Conservation (phyloP, 2,113 vertebrate genomes). For the Phalacrocorax aristotelis region DNA sequence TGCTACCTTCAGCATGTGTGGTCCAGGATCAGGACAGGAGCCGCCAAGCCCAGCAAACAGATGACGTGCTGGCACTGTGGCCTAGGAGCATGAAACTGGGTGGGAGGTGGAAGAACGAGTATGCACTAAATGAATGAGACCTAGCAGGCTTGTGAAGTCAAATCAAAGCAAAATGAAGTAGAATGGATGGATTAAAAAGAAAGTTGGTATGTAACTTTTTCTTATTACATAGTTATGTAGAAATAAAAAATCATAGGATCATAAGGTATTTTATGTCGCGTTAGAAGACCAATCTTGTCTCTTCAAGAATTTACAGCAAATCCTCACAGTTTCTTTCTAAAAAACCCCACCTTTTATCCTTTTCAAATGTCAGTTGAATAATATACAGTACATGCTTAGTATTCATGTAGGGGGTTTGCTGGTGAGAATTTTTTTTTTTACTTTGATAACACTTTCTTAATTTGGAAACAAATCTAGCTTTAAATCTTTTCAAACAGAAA, state of each 20-base stretch:
- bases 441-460: background rate
- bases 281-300: background rate
- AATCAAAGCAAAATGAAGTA: background rate
- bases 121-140: background rate
- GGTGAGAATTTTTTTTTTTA: background rate
- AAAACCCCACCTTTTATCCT: background rate
- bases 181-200: background rate
- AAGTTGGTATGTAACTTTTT: background rate
- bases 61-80: accelerated
- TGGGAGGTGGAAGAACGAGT: background rate
- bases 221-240: background rate
- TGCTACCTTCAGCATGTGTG: background rate
- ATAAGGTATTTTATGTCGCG: background rate
- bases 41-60: background rate
- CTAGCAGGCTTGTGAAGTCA: background rate
- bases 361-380: background rate
- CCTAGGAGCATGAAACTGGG: background rate
- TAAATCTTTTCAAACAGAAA: slow-evolving; percentile 30
- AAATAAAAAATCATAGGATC: background rate
- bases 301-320: background rate
- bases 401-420: background rate
- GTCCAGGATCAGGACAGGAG: background rate
- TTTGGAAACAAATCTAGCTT: slow-evolving; percentile 38
- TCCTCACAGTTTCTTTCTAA: background rate
- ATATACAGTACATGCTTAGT: background rate